Percentiles rank a stretch among this genome's conserved stretches.
Evolutionary conservation across 2,888 invertebrate genomes (phyloP).

Genomic region (Acronicta aceris): DNA sequence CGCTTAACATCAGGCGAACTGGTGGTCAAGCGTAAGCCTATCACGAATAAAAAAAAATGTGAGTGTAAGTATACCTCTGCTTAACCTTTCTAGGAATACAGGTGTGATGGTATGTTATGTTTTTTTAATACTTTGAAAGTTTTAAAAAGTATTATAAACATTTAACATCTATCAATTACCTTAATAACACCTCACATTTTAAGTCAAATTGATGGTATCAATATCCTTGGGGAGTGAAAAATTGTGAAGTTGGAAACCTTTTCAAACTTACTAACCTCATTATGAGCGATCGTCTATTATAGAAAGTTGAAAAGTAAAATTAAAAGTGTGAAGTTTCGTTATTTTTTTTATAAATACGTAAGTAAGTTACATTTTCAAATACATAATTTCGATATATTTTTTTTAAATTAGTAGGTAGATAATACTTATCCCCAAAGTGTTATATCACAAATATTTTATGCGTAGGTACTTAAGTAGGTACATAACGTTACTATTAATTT

Average conservation of each 20-base stretch:
- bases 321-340: conserved; percentile 30
- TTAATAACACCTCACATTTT: conserved; percentile 49
- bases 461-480: no score
- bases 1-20: no score
- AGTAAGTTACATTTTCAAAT: background rate
- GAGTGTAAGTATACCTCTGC: no score
- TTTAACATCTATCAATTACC: conserved; percentile 17
- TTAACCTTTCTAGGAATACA: no score
- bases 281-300: conserved; percentile 66
- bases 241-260: conserved; percentile 56
- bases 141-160: background rate
- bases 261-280: conserved; percentile 38
- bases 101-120: no score
- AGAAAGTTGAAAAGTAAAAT: conserved; percentile 29
- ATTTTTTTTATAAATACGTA: conserved; percentile 1
- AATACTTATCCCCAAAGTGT: no score
- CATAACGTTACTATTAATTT: no score
- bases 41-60: no score
- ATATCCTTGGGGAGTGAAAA: conserved; percentile 59
- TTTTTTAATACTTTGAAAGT: no score
- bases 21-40: no score
- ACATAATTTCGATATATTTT: conserved; percentile 35
- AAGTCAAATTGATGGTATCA: conserved; percentile 70
- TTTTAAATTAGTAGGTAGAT: no score
- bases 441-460: no score